These are phyloP conservation scores for Drosophila athabasca DNA, from an alignment of 1,140 invertebrate genomes.

Conservation along the genomic window DNA sequence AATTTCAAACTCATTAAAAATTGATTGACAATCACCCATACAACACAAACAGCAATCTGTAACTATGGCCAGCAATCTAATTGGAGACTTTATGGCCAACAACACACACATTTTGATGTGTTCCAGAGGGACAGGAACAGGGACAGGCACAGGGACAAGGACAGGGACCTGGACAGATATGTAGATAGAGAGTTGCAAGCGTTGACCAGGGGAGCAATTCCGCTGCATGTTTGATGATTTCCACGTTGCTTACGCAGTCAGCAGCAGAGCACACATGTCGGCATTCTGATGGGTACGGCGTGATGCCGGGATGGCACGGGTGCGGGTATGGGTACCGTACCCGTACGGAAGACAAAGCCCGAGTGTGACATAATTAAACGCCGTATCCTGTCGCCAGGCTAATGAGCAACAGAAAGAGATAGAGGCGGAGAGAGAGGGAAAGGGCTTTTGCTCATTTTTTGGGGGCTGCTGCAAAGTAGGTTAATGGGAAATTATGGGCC, in stretches of 20 bases:
- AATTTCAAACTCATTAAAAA: slow-evolving; percentile 82
- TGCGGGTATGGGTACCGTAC: no score
- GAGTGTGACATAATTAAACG: slow-evolving; percentile 77
- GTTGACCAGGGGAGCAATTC: slow-evolving; percentile 62
- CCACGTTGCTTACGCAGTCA: slow-evolving; percentile 40
- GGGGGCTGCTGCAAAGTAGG: slow-evolving; percentile 47
- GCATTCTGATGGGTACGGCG: slow-evolving; percentile 10
- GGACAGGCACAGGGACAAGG: no score
- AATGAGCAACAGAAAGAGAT: slow-evolving; percentile 54
- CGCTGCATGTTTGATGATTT: slow-evolving; percentile 76
- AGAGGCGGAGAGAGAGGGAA: slow-evolving; percentile 1
- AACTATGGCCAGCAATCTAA: slow-evolving; percentile 61
- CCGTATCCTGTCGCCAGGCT: slow-evolving; percentile 50
- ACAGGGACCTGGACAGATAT: neutral
- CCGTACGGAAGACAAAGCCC: slow-evolving; percentile 20
- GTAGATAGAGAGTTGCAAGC: neutral
- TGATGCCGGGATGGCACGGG: no score
- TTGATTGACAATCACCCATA: slow-evolving; percentile 63
- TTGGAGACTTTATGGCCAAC: slow-evolving; percentile 77
- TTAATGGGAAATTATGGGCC: slow-evolving; percentile 69
- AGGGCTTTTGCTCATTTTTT: slow-evolving; percentile 32
- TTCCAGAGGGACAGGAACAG: no score
- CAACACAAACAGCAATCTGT: slow-evolving; percentile 50
- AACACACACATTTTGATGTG: slow-evolving; percentile 56
- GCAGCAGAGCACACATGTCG: slow-evolving; percentile 51